These are phyloP conservation scores for Magallana ariakensis DNA, from an alignment of 1,140 invertebrate species.

Conservation along the genomic window DNA sequence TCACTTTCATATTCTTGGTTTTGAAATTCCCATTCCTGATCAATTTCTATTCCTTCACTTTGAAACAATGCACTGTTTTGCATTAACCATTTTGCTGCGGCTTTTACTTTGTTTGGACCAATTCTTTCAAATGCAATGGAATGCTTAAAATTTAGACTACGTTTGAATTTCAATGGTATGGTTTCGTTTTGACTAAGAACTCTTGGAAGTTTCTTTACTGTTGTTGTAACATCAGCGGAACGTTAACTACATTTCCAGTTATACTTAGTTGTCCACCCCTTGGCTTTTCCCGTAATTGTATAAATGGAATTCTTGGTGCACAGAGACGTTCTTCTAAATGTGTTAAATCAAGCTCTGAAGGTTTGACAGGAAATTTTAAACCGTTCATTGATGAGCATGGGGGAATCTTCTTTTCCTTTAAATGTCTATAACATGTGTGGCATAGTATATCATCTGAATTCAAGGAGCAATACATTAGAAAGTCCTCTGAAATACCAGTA, in stretches of 20 bases:
- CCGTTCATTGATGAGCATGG: slow-evolving; percentile 53
- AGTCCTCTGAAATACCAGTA: not conserved
- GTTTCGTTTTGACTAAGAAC: not conserved
- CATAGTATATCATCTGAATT: slow-evolving; percentile 48
- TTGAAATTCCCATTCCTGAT: slow-evolving; percentile 40
- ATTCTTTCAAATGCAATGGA: slow-evolving; percentile 37
- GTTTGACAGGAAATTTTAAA: slow-evolving; percentile 53
- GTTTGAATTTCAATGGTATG: slow-evolving; percentile 45
- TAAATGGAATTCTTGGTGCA: slow-evolving; percentile 59
- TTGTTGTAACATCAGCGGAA: slow-evolving; percentile 49
- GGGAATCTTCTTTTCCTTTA: slow-evolving; percentile 45
- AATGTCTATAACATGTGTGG: slow-evolving; percentile 35
- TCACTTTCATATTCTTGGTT: not conserved
- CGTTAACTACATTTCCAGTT: slow-evolving; percentile 60
- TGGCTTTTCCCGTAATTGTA: slow-evolving; percentile 56
- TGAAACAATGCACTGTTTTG: slow-evolving; percentile 46
- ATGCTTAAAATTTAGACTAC: slow-evolving; percentile 43
- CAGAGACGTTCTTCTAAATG: slow-evolving; percentile 49
- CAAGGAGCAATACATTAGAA: not conserved
- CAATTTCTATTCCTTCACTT: slow-evolving; percentile 22
- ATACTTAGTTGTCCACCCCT: slow-evolving; percentile 48
- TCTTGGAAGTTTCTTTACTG: slow-evolving; percentile 48
- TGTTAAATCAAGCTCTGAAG: slow-evolving; percentile 51
- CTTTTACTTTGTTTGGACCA: slow-evolving; percentile 39
- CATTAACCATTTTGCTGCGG: slow-evolving; percentile 45